Conservation (phyloP, 2,113 vertebrate genomes). For the Polypterus bichir region DNA sequence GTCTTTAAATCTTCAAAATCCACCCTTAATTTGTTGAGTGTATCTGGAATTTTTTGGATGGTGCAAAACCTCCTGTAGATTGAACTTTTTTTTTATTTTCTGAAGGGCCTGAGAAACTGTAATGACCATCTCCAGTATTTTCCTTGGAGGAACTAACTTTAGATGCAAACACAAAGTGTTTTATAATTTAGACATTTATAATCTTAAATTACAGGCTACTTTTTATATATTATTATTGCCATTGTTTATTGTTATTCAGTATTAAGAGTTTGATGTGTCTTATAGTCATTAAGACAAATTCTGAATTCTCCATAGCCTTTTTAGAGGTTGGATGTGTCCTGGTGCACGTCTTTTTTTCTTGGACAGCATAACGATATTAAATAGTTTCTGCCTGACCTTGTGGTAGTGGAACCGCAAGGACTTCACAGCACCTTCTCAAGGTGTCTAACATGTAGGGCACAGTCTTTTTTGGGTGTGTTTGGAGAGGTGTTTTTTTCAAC, state of each 20-base stretch:
- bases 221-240: too few species aligned
- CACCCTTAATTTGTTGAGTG: neutral
- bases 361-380: slow-evolving; percentile 1
- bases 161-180: too few species aligned
- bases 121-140: too few species aligned
- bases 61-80: neutral
- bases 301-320: neutral
- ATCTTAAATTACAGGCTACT: too few species aligned
- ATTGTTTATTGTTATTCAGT: too few species aligned
- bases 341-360: neutral
- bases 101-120: neutral
- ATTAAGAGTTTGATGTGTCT: too few species aligned
- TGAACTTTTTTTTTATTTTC: neutral
- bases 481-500: neutral
- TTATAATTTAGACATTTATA: too few species aligned
- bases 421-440: neutral
- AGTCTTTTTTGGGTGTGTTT: neutral
- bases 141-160: too few species aligned
- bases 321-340: neutral
- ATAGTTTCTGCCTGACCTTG: neutral
- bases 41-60: neutral
- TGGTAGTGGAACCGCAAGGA: neutral
- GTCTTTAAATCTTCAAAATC: too few species aligned
- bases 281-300: neutral
- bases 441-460: neutral